Conservation (phyloP, 1,140 invertebrate species). For the Mizuhopecten yessoensis region DNA sequence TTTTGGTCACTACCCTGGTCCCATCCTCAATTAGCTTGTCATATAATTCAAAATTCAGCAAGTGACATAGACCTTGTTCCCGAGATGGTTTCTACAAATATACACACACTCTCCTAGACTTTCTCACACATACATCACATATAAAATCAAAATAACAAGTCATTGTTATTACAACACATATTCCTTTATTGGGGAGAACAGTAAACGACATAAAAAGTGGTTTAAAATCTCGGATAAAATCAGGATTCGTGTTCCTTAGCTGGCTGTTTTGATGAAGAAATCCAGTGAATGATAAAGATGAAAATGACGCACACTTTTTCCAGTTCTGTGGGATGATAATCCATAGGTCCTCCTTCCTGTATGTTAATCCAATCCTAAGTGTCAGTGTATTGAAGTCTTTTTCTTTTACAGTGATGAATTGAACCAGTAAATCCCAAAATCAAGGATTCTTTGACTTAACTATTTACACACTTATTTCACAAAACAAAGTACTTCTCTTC, state of each 20-base stretch:
- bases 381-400: neutral
- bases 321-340: neutral
- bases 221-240: slow-evolving; percentile 40
- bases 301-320: slow-evolving; percentile 16
- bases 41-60: too few species aligned
- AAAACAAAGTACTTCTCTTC: slow-evolving; percentile 8
- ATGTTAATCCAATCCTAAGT: too few species aligned
- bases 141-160: neutral
- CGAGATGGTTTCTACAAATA: too few species aligned
- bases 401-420: neutral
- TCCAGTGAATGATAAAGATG: neutral
- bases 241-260: neutral
- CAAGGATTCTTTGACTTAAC: neutral
- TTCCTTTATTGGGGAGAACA: neutral
- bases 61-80: too few species aligned
- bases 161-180: slow-evolving; percentile 12
- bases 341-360: neutral
- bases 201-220: slow-evolving; percentile 17
- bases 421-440: neutral
- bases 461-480: slow-evolving; percentile 28
- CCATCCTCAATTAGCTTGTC: too few species aligned
- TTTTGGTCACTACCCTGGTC: too few species aligned
- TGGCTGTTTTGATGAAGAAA: neutral
- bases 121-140: neutral
- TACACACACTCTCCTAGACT: too few species aligned